Evolutionary conservation across 2,888 invertebrate species (phyloP), one percentile per base, ranked within the genome.

Genomic region (Dastarcus helophoroides): DNA sequence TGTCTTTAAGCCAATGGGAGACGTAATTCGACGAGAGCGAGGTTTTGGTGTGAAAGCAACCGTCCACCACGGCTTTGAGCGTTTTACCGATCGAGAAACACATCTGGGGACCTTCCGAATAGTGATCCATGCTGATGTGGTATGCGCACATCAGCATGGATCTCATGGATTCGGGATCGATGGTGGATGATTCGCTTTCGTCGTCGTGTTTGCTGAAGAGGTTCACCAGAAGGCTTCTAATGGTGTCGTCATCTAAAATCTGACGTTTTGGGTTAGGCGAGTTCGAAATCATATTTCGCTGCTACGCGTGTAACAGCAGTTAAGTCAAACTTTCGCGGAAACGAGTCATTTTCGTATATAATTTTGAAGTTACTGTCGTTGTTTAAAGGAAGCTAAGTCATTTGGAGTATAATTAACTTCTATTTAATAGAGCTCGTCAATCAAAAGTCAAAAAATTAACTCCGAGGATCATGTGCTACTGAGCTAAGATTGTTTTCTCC

Each of bases 41-140:
- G 36, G 74, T 73, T 57, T 84, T 83, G 14, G 76, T 75, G 56
- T 85, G 82, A 63, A 85, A 88, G 54, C 86, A 86, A 10, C 85
- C 79, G 44, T 74, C 72, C 29, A 79, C 72, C 17, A 85, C 79
- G 2, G 83, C 71, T 26, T 73, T 64, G 29, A 86, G 62, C 1
- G 83, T 82, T 43, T 74, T 72, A 51, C 78, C 74, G 38, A 80
- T 76, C 60, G 74, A 62, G 24, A 60, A 45, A 38, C 62, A 62
- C 60, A 61, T 61, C 38, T 62, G 62, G 0, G 62, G 61, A 48
- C 79, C 76, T 43, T 75, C 80, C 0, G 77, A 74, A 44, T 77
- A 77, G 55, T 81, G 79, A 53, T 80, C 79, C 79, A 84, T 83
- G 26, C 83, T 78, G 15, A 85, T 68, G 48, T 78, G 76, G 56